Evolutionary conservation across 2,797 vertebrate genomes (phyloP).

Genomic region (Lepilemur septentrionalis): DNA sequence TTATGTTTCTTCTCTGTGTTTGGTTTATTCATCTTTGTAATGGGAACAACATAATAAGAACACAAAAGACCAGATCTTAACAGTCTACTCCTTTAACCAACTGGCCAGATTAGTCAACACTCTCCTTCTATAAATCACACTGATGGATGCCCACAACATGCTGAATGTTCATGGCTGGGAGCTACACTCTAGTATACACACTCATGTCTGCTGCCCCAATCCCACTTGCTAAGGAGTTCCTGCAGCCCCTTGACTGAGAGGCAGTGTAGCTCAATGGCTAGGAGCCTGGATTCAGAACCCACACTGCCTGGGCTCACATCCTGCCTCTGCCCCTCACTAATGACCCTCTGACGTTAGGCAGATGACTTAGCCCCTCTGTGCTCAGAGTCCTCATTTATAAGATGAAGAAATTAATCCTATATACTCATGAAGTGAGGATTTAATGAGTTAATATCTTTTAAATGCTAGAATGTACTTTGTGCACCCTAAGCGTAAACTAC

Average conservation of each 20-base stretch:
- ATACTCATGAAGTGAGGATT: background rate
- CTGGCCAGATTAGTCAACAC: background rate
- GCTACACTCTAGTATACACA: too few relatives aligned
- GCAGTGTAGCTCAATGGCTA: background rate
- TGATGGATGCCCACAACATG: background rate
- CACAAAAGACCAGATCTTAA: background rate
- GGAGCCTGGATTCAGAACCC: background rate
- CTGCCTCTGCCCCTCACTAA: background rate
- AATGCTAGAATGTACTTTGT: background rate
- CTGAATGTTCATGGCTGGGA: background rate
- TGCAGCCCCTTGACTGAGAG: background rate
- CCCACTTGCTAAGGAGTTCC: background rate
- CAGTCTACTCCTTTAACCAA: too few relatives aligned
- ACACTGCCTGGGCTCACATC: background rate
- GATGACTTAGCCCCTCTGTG: background rate
- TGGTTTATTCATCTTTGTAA: background rate
- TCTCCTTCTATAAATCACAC: background rate
- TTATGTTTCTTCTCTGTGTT: background rate
- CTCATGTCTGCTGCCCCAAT: background rate
- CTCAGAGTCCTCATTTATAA: background rate
- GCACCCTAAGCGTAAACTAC: background rate
- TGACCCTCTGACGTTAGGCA: background rate
- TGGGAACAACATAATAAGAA: background rate
- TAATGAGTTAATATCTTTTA: background rate
- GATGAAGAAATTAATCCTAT: background rate